Evolutionary conservation across 2,113 vertebrate species (phyloP).

Genomic region (Gopherus evgoodei): DNA sequence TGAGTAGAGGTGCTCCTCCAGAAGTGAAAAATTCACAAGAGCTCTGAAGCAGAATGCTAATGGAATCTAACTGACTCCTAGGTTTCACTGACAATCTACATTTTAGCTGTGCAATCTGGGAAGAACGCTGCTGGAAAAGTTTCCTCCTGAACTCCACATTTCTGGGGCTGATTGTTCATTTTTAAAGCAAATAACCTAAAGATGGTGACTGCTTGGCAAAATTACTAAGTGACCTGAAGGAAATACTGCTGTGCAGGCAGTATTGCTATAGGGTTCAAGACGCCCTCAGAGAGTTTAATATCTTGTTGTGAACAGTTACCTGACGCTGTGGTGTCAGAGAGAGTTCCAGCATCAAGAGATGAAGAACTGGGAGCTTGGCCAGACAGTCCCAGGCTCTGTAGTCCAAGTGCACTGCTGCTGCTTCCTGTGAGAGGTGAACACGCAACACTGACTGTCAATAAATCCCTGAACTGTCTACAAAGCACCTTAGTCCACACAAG

Average conservation of each 20-base stretch:
- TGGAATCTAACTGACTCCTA: background rate
- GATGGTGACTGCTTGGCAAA: background rate
- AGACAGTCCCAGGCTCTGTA: slow-evolving; percentile 96
- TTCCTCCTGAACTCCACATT: background rate
- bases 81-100: background rate
- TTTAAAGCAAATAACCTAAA: background rate
- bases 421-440: slow-evolving; percentile 85
- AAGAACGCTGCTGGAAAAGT: background rate
- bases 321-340: slow-evolving; percentile 99
- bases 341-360: slow-evolving; percentile 95
- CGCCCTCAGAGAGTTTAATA: background rate
- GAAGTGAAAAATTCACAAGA: background rate
- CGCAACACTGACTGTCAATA: background rate
- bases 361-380: slow-evolving; percentile 98
- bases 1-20: background rate
- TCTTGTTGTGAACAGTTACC: slow-evolving; percentile 87
- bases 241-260: slow-evolving; percentile 5
- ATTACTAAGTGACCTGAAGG: background rate
- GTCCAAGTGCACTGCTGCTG: slow-evolving; percentile 96
- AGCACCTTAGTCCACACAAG: background rate
- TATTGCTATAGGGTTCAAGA: slow-evolving; percentile 24
- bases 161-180: background rate
- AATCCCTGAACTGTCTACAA: background rate
- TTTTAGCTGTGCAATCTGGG: background rate
- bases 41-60: background rate